Evolutionary conservation across 2,113 vertebrate species (phyloP), one percentile per base, ranked within the genome.

Genomic region (Bagarius yarrelli): DNA sequence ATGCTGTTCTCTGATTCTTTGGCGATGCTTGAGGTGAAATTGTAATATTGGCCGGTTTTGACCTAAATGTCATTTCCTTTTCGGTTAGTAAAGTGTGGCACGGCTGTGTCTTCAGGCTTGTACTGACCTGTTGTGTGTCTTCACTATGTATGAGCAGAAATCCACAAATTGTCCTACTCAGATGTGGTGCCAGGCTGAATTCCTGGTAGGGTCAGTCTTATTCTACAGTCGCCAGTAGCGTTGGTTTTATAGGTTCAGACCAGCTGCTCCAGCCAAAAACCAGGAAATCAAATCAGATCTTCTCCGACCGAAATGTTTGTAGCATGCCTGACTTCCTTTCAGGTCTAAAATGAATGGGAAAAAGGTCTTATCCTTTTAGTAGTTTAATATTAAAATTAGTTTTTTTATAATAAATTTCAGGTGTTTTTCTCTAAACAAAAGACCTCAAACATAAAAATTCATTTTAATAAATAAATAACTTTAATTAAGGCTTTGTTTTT

Each of bases 181-280:
- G 89, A 93, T 89, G 88, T 88, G 60, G 78, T 88, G 88, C 89
- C 89, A 88, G 21, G 85, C 67, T 83, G 70, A 59, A 87, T 87
- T 87, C 78, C 73, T 83, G 81, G 83, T 89, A 78, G 91, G 89
- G 89, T 86, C 89, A 89, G 84, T 88, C 70, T 78, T 81, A 88
- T 85, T 80, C 86, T 89, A 85, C 89, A 88, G 81, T 85, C 84
- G 80, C 85, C 81, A 80, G 83, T 90, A 85, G 85, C 87, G 89
- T 83, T 75, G 85, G 44, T 47, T 80, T 80, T 73, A 73, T 30
- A 80, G 25, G 69, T 80, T 36, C 79, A 63, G 57, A 63, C 77
- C 81, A 85, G 76, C 85, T 89, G 84, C 86, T 85, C 81, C 84
- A 85, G 83, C 88, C 47, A 66, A 34, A 71, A 75, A 23, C 52